These are phyloP conservation scores for Pteruthius melanotis DNA, from an alignment of 2,113 vertebrate species.

Conservation along the genomic window DNA sequence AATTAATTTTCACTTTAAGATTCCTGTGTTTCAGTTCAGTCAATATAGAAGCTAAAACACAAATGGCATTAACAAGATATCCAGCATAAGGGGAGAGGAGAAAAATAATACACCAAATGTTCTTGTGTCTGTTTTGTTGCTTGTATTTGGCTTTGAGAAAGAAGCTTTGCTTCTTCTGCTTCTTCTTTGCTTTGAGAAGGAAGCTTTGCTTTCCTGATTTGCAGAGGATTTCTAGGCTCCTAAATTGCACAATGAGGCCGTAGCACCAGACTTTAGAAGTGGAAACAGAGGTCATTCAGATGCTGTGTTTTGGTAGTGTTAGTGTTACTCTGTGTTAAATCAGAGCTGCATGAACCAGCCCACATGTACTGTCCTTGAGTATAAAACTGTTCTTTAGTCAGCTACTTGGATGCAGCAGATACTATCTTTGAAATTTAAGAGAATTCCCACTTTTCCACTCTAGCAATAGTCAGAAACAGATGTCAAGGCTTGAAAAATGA, in stretches of 20 bases:
- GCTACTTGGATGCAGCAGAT: background rate
- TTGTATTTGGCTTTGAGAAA: background rate
- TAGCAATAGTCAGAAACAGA: background rate
- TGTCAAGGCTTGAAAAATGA: background rate
- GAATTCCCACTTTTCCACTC: background rate
- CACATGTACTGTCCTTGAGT: background rate
- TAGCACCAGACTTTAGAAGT: background rate
- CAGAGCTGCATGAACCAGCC: background rate
- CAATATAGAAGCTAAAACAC: background rate
- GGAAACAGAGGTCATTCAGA: background rate
- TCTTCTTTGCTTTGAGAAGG: background rate
- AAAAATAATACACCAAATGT: background rate
- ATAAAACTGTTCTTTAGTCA: background rate
- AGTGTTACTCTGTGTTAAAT: background rate
- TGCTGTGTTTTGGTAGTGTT: background rate
- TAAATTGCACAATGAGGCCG: background rate
- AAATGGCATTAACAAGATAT: background rate
- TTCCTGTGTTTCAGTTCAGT: background rate
- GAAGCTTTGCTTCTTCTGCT: background rate
- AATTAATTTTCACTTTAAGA: background rate
- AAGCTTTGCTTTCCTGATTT: background rate
- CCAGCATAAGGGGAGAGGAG: background rate
- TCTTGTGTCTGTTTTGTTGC: background rate
- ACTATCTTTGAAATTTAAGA: background rate
- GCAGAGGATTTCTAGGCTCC: background rate